Evolutionary conservation across 1,140 invertebrate genomes (phyloP).

Genomic region (Heliconius nattereri): DNA sequence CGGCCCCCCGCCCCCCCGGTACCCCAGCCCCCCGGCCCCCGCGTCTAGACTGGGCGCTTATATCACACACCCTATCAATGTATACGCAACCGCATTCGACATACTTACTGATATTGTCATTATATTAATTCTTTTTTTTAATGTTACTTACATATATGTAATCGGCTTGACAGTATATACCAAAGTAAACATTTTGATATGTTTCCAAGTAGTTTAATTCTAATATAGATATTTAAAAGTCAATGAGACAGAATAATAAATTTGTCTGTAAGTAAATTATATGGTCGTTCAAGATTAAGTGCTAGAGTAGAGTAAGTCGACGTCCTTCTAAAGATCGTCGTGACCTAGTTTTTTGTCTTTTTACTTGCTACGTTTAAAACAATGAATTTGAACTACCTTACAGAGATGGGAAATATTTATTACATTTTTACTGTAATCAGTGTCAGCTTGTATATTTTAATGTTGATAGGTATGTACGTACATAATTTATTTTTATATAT

Average conservation of each 20-base stretch:
- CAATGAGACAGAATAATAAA: too few relatives aligned
- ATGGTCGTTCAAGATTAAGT: too few relatives aligned
- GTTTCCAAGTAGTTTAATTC: too few relatives aligned
- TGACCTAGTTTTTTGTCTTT: not conserved
- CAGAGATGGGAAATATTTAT: not conserved
- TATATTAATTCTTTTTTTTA: not conserved
- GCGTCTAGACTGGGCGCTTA: constrained; percentile 58
- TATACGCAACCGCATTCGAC: constrained; percentile 15
- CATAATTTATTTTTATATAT: too few relatives aligned
- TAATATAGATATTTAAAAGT: too few relatives aligned
- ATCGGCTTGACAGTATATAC: not conserved
- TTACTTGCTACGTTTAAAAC: not conserved
- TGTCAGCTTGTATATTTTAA: too few relatives aligned
- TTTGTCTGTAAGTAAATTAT: too few relatives aligned
- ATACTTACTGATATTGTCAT: constrained; percentile 13
- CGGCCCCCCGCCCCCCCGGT: too few relatives aligned
- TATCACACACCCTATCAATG: constrained; percentile 28
- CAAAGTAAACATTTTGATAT: too few relatives aligned
- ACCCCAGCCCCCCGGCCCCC: constrained; percentile 23
- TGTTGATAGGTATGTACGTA: too few relatives aligned
- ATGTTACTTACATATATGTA: not conserved
- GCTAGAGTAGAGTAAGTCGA: too few relatives aligned
- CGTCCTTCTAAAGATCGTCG: not conserved
- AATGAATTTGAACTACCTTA: not conserved
- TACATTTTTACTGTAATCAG: too few relatives aligned